These are phyloP conservation scores for Rhadinocentrus ornatus DNA, from an alignment of 2,797 vertebrate species.

Conservation along the genomic window DNA sequence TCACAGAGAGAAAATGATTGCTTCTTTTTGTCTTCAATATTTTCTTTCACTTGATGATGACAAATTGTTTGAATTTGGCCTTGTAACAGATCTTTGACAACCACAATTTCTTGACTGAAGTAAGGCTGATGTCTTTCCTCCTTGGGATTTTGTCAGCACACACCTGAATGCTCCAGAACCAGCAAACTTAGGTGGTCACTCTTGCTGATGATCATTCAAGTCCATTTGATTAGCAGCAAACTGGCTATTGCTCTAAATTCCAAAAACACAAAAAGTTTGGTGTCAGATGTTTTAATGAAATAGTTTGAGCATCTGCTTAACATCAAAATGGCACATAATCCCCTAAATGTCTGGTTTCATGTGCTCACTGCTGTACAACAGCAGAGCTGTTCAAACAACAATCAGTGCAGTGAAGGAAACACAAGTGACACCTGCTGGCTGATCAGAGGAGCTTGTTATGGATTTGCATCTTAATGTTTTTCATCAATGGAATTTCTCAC, in stretches of 20 bases:
- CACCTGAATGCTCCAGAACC: background rate
- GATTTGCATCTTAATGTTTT: conserved; percentile 37
- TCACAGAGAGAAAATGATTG: background rate
- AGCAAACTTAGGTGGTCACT: background rate
- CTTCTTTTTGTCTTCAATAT: background rate
- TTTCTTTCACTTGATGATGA: background rate
- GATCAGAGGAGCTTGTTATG: conserved; percentile 41
- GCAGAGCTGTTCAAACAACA: conserved; percentile 17
- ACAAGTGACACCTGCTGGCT: conserved; percentile 84
- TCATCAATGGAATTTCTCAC: conserved; percentile 70
- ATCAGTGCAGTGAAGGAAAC: conserved; percentile 54
- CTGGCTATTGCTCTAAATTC: background rate
- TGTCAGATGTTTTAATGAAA: background rate
- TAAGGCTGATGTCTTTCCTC: background rate
- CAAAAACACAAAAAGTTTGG: background rate
- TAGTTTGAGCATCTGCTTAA: background rate
- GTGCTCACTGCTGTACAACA: conserved; percentile 9
- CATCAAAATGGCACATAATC: background rate
- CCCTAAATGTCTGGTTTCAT: background rate
- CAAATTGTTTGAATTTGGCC: background rate
- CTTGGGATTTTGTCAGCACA: background rate
- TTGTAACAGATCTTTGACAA: background rate
- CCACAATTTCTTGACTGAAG: background rate
- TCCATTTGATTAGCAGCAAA: background rate
- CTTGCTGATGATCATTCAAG: background rate